Evolutionary conservation across 2,113 vertebrate species (phyloP), one percentile per base, ranked within the genome.

Genomic region (Melozone crissalis): DNA sequence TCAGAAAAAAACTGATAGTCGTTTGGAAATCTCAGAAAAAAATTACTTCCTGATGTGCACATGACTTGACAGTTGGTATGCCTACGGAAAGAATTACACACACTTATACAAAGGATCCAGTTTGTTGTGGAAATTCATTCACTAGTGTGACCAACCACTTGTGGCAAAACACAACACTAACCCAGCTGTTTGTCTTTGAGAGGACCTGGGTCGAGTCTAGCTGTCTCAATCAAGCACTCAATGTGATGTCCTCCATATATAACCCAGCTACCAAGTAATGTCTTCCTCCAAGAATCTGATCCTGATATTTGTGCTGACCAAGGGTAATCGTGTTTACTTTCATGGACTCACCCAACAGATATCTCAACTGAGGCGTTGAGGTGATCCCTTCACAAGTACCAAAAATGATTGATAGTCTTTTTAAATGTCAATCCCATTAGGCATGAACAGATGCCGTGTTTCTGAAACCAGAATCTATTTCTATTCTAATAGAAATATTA

Each of bases 151-250:
- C 30, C 49, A 57, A 2, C 3, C 11, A 17, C 23, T 19, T 66
- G n/a, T 2, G 9, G 11, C 39, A 59, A 15, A 67, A 7, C 33
- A 28, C 4, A 26, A 3, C 1, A 1, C 12, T 61, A 52, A 46
- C 10, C 3, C 15, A 44, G 37, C 10, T 39, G 4, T 5, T 7
- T 0, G 0, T 46, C 39, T 75, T 59, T 2, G 4, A 27, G 6
- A 68, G 24, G 6, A 63, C 3, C 21, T 27, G 23, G 33, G 19
- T 59, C 3, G 0, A 24, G 13, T 31, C 22, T 35, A 41, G 19
- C 17, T 51, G 5, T n/a, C 22, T 72, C 75, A 86, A 55, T 18
- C 13, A 52, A n/a, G 33, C 5, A 51, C 43, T 55, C 20, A 44
- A 0, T 39, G 14, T 76, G 10, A 55, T 35, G 27, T 55, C 61